These are phyloP conservation scores for Anguilla megastoma DNA, from an alignment of 2,797 vertebrate genomes.

Conservation along the genomic window DNA sequence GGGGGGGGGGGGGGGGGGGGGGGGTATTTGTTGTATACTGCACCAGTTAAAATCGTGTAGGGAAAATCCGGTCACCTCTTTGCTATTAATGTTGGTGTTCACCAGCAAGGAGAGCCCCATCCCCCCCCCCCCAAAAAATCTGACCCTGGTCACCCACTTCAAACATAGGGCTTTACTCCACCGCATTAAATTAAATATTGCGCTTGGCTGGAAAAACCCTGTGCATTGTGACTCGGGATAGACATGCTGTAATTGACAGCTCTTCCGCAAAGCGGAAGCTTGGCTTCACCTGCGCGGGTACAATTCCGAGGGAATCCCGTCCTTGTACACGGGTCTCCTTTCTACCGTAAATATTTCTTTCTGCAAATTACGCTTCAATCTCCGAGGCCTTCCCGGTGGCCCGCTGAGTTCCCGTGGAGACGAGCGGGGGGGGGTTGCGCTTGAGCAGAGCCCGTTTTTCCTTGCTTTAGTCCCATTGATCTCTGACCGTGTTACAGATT, in stretches of 20 bases:
- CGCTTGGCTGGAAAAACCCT: neutral
- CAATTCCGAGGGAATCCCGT: neutral
- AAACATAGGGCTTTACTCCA: neutral
- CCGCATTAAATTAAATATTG: neutral
- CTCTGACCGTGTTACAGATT: neutral
- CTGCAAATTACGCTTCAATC: neutral
- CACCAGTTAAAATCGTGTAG: neutral
- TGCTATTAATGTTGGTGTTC: neutral
- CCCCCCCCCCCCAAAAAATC: too few relatives aligned
- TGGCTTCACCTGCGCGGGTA: neutral
- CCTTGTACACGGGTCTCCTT: neutral
- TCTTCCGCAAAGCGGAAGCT: slow-evolving; percentile 1
- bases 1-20: too few relatives aligned
- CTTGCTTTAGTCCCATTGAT: neutral
- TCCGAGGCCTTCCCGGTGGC: neutral
- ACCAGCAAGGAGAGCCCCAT: too few relatives aligned
- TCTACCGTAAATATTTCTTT: neutral
- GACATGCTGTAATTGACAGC: neutral
- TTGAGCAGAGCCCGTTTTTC: neutral
- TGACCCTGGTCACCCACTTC: neutral
- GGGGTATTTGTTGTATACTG: neutral
- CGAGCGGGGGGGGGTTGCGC: too few relatives aligned
- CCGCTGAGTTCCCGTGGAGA: neutral
- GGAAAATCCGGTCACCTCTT: neutral
- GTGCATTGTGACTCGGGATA: neutral